A percentile compares a stretch with the other conserved stretches of the same genome.
phyloP scores from a whole-genome alignment of 92 coral and sea anemone genomes.

The Micromussa lordhowensis region DNA sequence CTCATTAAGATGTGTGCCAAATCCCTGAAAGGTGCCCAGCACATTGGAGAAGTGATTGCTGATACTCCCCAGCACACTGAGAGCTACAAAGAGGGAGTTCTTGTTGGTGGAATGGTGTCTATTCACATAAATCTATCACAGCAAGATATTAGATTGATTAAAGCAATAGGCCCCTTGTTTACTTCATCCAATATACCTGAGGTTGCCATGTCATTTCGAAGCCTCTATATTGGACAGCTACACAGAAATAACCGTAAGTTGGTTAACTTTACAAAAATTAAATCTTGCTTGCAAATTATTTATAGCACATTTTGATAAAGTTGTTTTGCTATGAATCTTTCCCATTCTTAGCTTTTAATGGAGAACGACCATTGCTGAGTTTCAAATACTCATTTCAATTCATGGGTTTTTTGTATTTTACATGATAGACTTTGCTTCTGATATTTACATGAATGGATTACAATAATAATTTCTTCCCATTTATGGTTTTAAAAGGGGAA shows the following conservation, averaged over 20 bases:
- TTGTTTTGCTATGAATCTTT: too few relatives aligned
- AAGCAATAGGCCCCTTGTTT: neutral
- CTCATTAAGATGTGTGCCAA: conserved; percentile 54
- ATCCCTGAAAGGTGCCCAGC: conserved; percentile 42
- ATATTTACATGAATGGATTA: conserved; percentile 15
- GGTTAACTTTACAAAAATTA: too few relatives aligned
- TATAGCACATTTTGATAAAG: too few relatives aligned
- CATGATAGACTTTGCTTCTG: neutral
- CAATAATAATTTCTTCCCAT: conserved; percentile 19
- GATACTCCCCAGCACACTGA: conserved; percentile 18
- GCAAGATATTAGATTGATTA: conserved; percentile 27
- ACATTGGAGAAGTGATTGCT: conserved; percentile 32
- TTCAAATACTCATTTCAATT: neutral
- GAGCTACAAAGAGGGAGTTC: conserved; percentile 49
- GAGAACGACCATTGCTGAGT: too few relatives aligned
- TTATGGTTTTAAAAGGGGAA: conserved; percentile 1
- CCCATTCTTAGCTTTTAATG: too few relatives aligned
- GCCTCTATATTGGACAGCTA: neutral
- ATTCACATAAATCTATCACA: neutral
- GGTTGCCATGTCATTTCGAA: conserved; percentile 25
- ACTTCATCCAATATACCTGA: conserved; percentile 11
- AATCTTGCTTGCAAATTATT: too few relatives aligned
- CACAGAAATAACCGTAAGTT: too few relatives aligned
- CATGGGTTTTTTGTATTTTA: conserved; percentile 6
- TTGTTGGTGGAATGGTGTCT: conserved; percentile 54